Evolutionary conservation across 1,140 invertebrate genomes (phyloP), one percentile per base, ranked within the genome.

Genomic region (Aphaenogaster floridana): DNA sequence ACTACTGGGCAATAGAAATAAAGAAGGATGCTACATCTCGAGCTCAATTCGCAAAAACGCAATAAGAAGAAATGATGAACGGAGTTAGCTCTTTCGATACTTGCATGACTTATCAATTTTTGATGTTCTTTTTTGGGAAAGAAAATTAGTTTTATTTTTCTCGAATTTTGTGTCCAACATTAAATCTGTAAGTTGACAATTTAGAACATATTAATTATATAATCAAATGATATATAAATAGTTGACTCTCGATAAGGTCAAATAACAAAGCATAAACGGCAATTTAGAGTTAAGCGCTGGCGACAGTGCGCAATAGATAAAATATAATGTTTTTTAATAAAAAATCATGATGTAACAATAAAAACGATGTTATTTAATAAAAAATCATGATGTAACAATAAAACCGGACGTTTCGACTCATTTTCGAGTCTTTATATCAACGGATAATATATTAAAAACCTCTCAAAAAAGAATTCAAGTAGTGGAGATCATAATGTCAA

Each of bases 21-120:
- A 34, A 71, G 34, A 77, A 71, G 48, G 36, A 80, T 61, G 76
- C 63, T 72, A 15, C 39, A 52, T 61, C 17, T 42, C 6, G 13
- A 59, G 3, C 66, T 57, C 74, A 79, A 89, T 89, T 83, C 57
- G 21, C 68, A 45, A 79, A 54, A 76, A 89, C 52, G 69, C 68
- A n/a, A 21, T 36, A 72, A 74, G 83, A 50, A 69, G 21, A 28
- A 88, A 52, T 17, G 59, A 74, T 63, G 54, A 61, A 54, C 50
- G 1, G n/a, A 21, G 8, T 57, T 59, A 59, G 59, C 9, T 39
- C 5, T 64, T 48, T 64, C 6, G 17, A 48, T 78, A 36, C 28
- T 34, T 39, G 3, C 28, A n/a, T 11, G 8, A 4, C 5, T 63
- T 13, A 63, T 63, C 28, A 63, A 15, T 63, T 63, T 63, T 63